Conservation (phyloP, 1,140 invertebrate genomes). For the Solen grandis region DNA sequence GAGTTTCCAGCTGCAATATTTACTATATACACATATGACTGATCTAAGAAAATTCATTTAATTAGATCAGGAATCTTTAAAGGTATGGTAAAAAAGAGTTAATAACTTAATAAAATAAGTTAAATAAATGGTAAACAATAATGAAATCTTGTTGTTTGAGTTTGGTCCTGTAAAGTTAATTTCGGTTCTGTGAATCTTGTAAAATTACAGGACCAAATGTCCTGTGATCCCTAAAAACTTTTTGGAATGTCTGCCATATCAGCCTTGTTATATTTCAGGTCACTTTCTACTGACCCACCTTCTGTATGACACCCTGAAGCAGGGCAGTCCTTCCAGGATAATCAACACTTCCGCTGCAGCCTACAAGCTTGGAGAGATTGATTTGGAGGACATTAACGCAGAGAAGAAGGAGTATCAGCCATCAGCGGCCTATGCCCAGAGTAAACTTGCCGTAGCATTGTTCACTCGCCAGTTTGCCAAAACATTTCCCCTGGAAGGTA, state of each 20-base stretch:
- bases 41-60: too few relatives aligned
- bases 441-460: constrained; percentile 89
- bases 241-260: background rate
- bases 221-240: too few relatives aligned
- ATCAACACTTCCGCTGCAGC: constrained; percentile 92
- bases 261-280: constrained; percentile 71
- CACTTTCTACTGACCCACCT: constrained; percentile 88
- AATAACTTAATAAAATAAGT: too few relatives aligned
- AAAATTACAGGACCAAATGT: too few relatives aligned
- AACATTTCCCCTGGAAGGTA: constrained; percentile 84
- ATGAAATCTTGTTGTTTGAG: too few relatives aligned
- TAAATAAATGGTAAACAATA: too few relatives aligned
- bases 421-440: constrained; percentile 84
- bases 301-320: constrained; percentile 85
- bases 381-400: constrained; percentile 77
- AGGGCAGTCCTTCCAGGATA: constrained; percentile 88
- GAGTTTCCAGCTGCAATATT: too few relatives aligned
- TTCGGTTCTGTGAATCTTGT: too few relatives aligned
- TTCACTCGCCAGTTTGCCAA: constrained; percentile 82
- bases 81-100: too few relatives aligned
- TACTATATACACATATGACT: too few relatives aligned
- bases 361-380: constrained; percentile 82
- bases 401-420: constrained; percentile 76
- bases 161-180: too few relatives aligned
- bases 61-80: too few relatives aligned